A percentile compares a stretch with the other conserved stretches of the same genome.
phyloP scores from a whole-genome alignment of 1,140 invertebrate species.

The Plectrocnemia conspersa region DNA sequence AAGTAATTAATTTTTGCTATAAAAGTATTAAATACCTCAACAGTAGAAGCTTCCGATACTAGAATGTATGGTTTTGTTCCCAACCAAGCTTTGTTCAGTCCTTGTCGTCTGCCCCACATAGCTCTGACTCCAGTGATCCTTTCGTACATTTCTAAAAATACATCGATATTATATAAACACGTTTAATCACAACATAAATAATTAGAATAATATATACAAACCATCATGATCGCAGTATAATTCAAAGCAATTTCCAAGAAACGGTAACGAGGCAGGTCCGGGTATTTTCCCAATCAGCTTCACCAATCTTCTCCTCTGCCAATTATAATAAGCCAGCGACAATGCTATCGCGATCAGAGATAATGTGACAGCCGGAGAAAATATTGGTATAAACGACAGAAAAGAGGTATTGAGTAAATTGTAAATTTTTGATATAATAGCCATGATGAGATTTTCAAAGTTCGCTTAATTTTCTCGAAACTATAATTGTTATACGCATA shows the following conservation, averaged over 20 bases:
- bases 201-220: too few relatives aligned
- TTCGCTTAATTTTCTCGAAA: too few relatives aligned
- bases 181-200: too few relatives aligned
- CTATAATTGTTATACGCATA: too few relatives aligned
- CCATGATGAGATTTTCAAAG: too few relatives aligned
- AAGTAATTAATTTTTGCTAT: too few relatives aligned
- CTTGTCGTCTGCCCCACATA: slow-evolving; percentile 49
- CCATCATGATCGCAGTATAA: slow-evolving; percentile 33
- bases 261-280: slow-evolving; percentile 54
- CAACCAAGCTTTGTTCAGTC: slow-evolving; percentile 51
- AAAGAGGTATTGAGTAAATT: neutral
- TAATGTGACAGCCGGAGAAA: slow-evolving; percentile 27
- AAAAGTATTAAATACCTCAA: too few relatives aligned
- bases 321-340: slow-evolving; percentile 40
- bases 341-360: slow-evolving; percentile 25
- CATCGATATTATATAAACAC: neutral
- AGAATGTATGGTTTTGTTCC: slow-evolving; percentile 47
- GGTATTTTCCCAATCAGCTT: slow-evolving; percentile 51
- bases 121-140: slow-evolving; percentile 47
- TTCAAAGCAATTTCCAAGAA: slow-evolving; percentile 44
- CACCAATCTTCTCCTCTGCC: slow-evolving; percentile 41
- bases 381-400: slow-evolving; percentile 1
- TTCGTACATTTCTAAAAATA: slow-evolving; percentile 47
- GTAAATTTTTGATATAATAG: neutral
- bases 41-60: slow-evolving; percentile 48